Conservation (phyloP, 1,140 invertebrate species). For the Hylaeus anthracinus region DNA sequence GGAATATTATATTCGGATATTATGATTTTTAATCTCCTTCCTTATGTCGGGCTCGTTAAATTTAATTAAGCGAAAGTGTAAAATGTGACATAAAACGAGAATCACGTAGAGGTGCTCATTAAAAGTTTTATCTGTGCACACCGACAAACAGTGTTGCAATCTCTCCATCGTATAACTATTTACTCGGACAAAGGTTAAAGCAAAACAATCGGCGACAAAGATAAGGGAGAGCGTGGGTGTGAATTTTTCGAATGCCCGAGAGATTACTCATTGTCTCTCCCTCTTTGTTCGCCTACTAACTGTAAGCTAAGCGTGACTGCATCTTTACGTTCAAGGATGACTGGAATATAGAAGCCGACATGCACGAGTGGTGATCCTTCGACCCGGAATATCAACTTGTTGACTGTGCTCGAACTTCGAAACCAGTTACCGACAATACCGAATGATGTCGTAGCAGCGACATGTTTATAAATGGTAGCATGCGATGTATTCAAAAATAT, state of each 20-base stretch:
- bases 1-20: neutral
- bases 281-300: conserved; percentile 50
- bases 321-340: conserved; percentile 66
- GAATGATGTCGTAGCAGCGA: neutral
- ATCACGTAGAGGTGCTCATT: neutral
- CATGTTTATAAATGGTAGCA: neutral
- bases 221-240: conserved; percentile 53
- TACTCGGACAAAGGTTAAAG: conserved; percentile 7
- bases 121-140: neutral
- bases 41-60: neutral
- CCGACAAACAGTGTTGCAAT: conserved; percentile 19
- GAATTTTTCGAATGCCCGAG: conserved; percentile 55
- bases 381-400: conserved; percentile 10
- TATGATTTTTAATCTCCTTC: neutral
- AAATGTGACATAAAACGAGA: neutral
- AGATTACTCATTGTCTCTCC: conserved; percentile 55
- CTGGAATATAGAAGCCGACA: conserved; percentile 49
- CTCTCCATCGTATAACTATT: neutral
- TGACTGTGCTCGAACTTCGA: conserved; percentile 3
- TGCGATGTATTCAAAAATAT: neutral
- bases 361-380: conserved; percentile 43
- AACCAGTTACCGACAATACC: conserved; percentile 4
- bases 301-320: conserved; percentile 36
- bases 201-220: conserved; percentile 33
- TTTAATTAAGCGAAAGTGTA: neutral